Percentiles rank a stretch among this genome's conserved stretches.
Evolutionary conservation across 2,113 vertebrate genomes (phyloP).

Genomic region (Agelaius phoeniceus): DNA sequence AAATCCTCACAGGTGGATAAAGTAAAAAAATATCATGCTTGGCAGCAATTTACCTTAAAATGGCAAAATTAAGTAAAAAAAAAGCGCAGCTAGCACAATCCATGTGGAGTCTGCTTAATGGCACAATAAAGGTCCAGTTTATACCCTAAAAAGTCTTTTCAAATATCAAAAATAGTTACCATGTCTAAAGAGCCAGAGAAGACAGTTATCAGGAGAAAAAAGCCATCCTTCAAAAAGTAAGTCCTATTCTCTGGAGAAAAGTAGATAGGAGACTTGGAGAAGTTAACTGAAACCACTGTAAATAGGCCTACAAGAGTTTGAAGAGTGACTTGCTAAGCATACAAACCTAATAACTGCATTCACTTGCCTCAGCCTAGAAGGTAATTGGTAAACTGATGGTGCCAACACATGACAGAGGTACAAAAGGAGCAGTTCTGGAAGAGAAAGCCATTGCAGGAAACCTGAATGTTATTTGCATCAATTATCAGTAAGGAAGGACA

Average conservation of each 20-base stretch:
- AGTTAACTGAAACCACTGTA: not conserved
- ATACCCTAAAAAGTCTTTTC: not conserved
- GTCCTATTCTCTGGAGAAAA: not conserved
- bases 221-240: not conserved
- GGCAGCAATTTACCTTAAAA: not conserved
- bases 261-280: not conserved
- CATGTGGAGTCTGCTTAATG: not conserved
- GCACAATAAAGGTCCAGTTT: not conserved
- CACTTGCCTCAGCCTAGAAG: not conserved
- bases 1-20: not conserved
- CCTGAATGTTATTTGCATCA: not conserved
- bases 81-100: not conserved
- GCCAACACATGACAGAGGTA: not conserved
- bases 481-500: not conserved
- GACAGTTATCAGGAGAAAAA: not conserved
- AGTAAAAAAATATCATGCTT: not conserved
- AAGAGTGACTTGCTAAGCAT: not conserved
- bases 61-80: not conserved
- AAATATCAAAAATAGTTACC: not conserved
- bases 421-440: not conserved
- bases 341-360: not conserved
- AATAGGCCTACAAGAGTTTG: not conserved
- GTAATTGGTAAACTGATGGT: not conserved
- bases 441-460: not conserved
- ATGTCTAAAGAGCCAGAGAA: not conserved